phyloP scores from a whole-genome alignment of 35 echinoderm and acorn worm genomes.

The Antedon bifida region DNA sequence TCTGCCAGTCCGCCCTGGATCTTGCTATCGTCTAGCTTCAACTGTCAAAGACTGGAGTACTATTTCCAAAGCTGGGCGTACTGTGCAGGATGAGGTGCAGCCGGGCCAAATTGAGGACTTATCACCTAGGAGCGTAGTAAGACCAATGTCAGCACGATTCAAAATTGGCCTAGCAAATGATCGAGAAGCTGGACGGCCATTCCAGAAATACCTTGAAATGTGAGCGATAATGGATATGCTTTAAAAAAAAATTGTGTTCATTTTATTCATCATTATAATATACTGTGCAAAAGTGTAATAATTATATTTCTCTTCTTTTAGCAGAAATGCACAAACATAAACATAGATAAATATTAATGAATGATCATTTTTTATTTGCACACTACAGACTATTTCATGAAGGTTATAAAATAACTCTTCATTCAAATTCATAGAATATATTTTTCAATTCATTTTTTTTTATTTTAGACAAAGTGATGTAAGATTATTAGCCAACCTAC shows the following conservation, averaged over 20 bases:
- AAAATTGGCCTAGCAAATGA: slow-evolving; percentile 62
- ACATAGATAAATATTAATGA: too few relatives aligned
- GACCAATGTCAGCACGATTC: slow-evolving; percentile 68
- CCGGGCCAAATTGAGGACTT: slow-evolving; percentile 43
- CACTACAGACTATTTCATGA: too few relatives aligned
- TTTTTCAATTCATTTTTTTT: too few relatives aligned
- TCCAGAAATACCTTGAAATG: slow-evolving; percentile 87
- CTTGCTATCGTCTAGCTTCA: slow-evolving; percentile 69
- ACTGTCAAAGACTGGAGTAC: slow-evolving; percentile 64
- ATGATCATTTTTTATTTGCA: too few relatives aligned
- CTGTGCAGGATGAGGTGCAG: slow-evolving; percentile 41
- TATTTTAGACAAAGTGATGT: slow-evolving; percentile 44
- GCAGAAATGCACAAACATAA: too few relatives aligned
- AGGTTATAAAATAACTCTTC: too few relatives aligned
- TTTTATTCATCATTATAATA: too few relatives aligned
- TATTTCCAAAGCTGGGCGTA: slow-evolving; percentile 44
- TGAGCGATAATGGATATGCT: slow-evolving; percentile 1
- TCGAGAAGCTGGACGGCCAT: slow-evolving; percentile 70
- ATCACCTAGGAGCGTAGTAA: slow-evolving; percentile 24
- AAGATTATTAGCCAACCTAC: slow-evolving; percentile 53
- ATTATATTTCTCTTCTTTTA: too few relatives aligned
- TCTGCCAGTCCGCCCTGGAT: slow-evolving; percentile 70
- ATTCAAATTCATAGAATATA: too few relatives aligned
- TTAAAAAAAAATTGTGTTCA: too few relatives aligned
- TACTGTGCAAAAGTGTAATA: too few relatives aligned